Conservation (phyloP, 1,140 invertebrate species). For the Saxidomus purpurata region DNA sequence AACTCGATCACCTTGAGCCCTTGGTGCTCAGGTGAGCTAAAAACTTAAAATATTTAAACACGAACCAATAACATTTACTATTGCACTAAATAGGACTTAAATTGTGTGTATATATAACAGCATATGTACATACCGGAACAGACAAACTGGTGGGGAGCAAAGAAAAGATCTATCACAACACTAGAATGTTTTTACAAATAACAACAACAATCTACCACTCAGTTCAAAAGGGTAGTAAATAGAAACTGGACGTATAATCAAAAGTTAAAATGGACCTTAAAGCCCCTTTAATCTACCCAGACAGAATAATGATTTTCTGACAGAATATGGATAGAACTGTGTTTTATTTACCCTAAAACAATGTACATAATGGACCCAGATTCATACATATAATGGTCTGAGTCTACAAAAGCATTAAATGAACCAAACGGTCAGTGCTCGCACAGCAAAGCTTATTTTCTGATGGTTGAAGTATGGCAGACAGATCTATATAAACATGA, state of each 20-base stretch:
- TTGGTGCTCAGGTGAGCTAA: too few species aligned
- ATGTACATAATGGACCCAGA: too few species aligned
- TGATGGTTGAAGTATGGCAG: neutral
- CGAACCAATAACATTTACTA: neutral
- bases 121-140: neutral
- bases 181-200: conserved; percentile 4
- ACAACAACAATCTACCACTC: too few species aligned
- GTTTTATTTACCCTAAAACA: too few species aligned
- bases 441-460: neutral
- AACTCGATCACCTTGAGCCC: too few species aligned
- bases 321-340: too few species aligned
- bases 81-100: neutral
- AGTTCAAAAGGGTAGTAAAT: too few species aligned
- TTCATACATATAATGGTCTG: too few species aligned
- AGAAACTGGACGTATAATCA: neutral
- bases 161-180: conserved; percentile 2
- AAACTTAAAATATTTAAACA: too few species aligned
- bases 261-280: neutral
- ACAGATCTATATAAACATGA: too few species aligned
- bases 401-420: too few species aligned
- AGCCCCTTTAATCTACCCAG: too few species aligned
- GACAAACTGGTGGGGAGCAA: neutral
- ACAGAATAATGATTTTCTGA: neutral
- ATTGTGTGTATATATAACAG: neutral
- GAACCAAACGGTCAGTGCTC: neutral